A percentile compares a stretch with the other conserved stretches of the same genome.
Conservation (phyloP, 2,113 vertebrate species). For the Labeo rohita region DNA sequence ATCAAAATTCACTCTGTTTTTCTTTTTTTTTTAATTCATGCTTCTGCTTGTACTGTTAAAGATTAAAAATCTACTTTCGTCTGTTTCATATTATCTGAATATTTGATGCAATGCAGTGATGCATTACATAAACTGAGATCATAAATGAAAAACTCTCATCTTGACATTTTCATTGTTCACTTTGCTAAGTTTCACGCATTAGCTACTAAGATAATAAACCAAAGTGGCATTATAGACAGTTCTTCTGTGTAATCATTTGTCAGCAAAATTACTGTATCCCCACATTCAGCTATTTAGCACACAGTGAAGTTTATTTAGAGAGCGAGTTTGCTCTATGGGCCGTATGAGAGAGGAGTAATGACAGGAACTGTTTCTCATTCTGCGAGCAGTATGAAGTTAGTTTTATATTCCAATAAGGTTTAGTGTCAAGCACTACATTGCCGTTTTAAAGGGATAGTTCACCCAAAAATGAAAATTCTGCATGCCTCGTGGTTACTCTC, state of each 20-base stretch:
- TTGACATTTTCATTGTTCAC: neutral
- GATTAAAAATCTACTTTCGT: neutral
- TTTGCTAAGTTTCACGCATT: neutral
- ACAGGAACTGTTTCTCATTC: neutral
- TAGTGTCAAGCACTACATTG: too few species aligned
- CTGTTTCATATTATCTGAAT: neutral
- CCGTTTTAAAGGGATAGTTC: too few species aligned
- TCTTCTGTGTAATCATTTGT: slow-evolving; percentile 6
- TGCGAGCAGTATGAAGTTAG: neutral
- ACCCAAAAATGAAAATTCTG: too few species aligned
- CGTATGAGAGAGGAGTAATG: neutral
- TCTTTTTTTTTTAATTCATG: neutral
- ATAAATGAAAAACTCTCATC: neutral
- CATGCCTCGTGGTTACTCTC: too few species aligned
- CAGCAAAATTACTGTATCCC: neutral
- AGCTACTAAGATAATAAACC: neutral
- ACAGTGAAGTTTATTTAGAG: neutral
- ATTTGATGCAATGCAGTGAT: neutral
- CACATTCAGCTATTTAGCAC: slow-evolving; percentile 14
- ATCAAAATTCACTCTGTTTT: too few species aligned
- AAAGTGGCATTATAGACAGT: neutral
- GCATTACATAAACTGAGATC: neutral
- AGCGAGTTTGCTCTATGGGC: neutral
- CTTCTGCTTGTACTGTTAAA: neutral
- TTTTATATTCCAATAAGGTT: too few species aligned